Conservation (phyloP, 2,888 invertebrate genomes). For the Augochlorella aurata region DNA sequence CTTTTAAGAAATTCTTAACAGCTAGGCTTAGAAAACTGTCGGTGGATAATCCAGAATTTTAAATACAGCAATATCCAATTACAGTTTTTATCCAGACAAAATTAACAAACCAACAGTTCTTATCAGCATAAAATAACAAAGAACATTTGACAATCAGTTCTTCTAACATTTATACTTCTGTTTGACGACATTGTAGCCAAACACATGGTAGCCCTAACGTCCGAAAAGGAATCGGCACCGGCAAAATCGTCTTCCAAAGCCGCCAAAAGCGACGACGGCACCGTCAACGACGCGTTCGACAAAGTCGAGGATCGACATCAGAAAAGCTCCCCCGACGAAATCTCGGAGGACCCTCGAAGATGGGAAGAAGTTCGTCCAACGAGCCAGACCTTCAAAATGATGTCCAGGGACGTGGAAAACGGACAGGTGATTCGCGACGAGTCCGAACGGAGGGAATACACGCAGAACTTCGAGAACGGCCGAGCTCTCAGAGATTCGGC, state of each 20-base stretch:
- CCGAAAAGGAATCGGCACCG: constrained; percentile 69
- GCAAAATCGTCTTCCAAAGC: constrained; percentile 31
- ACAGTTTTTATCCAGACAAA: no score
- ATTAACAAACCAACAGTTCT: neutral
- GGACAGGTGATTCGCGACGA: constrained; percentile 65
- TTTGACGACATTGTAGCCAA: constrained; percentile 47
- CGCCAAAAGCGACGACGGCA: constrained; percentile 35
- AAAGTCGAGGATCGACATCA: constrained; percentile 57
- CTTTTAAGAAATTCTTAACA: no score
- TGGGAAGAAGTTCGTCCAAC: constrained; percentile 39
- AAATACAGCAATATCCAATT: no score
- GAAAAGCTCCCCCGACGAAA: constrained; percentile 16
- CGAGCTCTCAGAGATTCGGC: constrained; percentile 66
- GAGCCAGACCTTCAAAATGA: constrained; percentile 26
- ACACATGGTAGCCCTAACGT: constrained; percentile 53
- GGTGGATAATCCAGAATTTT: no score
- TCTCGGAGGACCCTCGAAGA: constrained; percentile 9
- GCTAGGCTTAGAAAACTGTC: no score
- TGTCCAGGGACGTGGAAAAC: constrained; percentile 46
- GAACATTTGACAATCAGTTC: neutral
- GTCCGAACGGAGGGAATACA: constrained; percentile 73
- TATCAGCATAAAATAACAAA: neutral
- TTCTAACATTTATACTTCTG: neutral
- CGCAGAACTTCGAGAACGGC: constrained; percentile 75
- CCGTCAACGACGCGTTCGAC: constrained; percentile 68